These are phyloP conservation scores for Oncorhynchus gorbuscha DNA, from an alignment of 2,113 vertebrate species.

Conservation along the genomic window DNA sequence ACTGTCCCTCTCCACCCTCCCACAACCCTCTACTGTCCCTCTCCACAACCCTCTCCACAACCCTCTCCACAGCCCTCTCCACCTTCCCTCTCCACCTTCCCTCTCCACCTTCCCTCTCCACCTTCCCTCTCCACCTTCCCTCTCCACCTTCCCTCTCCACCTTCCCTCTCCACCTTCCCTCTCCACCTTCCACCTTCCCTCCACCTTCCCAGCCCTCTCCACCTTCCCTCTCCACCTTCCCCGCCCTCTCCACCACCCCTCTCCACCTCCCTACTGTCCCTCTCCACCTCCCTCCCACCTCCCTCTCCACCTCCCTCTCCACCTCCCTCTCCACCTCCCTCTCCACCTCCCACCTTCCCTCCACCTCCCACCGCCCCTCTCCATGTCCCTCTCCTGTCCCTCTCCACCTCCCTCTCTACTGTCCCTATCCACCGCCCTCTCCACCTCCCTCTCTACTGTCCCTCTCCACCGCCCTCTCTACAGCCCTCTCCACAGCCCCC, in stretches of 20 bases:
- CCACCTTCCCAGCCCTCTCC: not conserved
- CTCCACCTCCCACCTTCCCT: too few relatives aligned
- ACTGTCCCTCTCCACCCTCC: not conserved
- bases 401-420: not conserved
- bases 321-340: too few relatives aligned
- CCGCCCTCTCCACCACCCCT: not conserved
- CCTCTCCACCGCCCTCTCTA: not conserved
- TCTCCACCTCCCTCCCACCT: not conserved
- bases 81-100: not conserved
- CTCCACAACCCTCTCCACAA: not conserved
- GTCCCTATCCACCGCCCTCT: not conserved
- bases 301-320: not conserved
- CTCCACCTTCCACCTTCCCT: too few relatives aligned
- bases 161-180: too few relatives aligned
- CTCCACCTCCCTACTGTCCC: not conserved
- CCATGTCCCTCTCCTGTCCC: not conserved
- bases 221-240: not conserved
- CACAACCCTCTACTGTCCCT: not conserved
- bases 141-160: too few relatives aligned
- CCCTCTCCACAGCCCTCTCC: not conserved
- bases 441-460: not conserved
- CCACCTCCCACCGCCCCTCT: rapidly evolving
- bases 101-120: not conserved
- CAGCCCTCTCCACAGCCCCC: not conserved
- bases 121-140: not conserved